A percentile compares a stretch with the other conserved stretches of the same genome.
phyloP scores from a whole-genome alignment of 2,888 invertebrate species.

The Lypha dubia region DNA sequence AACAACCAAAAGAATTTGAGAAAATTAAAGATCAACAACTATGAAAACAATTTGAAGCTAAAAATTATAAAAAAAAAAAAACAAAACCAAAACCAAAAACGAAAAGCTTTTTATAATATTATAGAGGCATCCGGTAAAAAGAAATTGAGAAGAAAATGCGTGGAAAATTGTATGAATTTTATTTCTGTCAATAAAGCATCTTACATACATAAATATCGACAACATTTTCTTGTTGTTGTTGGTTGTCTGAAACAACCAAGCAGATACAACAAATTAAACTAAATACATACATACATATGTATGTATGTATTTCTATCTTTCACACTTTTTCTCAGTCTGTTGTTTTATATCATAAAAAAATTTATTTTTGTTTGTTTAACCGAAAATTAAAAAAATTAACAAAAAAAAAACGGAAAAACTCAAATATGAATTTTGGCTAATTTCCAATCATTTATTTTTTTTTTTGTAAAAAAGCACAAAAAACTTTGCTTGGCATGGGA shows the following conservation, averaged over 20 bases:
- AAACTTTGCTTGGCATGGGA: constrained; percentile 34
- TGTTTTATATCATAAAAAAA: constrained; percentile 17
- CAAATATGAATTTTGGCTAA: constrained; percentile 41
- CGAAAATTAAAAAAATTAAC: constrained; percentile 26
- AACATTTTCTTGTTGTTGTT: constrained; percentile 3
- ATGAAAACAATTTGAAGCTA: constrained; percentile 20
- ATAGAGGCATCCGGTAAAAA: constrained; percentile 59
- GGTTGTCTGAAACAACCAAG: background rate
- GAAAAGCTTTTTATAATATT: background rate
- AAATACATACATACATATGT: too few species aligned
- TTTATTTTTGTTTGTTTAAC: constrained; percentile 42
- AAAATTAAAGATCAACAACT: constrained; percentile 24
- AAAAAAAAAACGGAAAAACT: constrained; percentile 20
- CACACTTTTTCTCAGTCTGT: constrained; percentile 9
- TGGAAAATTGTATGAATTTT: constrained; percentile 46
- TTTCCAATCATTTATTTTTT: constrained; percentile 54
- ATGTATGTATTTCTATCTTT: constrained; percentile 2
- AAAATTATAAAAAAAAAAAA: background rate
- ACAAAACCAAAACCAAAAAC: background rate
- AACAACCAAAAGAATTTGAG: constrained; percentile 30
- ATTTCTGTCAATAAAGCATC: constrained; percentile 56
- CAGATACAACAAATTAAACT: constrained; percentile 15
- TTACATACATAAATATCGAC: constrained; percentile 12
- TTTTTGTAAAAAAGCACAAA: constrained; percentile 16
- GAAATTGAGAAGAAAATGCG: constrained; percentile 52